Conservation (phyloP, 2,113 vertebrate species). For the Campylomormyrus numenius region DNA sequence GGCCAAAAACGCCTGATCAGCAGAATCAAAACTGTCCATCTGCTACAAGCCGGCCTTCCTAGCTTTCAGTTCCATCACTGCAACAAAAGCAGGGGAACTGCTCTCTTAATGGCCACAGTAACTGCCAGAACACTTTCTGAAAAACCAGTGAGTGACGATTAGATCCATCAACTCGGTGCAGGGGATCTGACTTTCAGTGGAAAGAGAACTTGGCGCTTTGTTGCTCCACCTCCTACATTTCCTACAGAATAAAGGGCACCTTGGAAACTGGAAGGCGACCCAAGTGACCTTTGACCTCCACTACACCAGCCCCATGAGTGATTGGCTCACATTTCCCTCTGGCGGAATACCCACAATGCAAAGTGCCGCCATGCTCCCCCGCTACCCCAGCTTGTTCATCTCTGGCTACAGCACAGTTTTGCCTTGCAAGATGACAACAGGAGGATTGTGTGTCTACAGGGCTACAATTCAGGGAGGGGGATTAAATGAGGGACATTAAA, state of each 20-base stretch:
- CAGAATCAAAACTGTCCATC: not conserved
- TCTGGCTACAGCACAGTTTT: not conserved
- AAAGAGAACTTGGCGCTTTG: not conserved
- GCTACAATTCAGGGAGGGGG: not conserved
- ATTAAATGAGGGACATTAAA: conserved; percentile 10
- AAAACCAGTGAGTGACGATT: not conserved
- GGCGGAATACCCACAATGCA: not conserved
- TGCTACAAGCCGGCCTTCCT: not conserved
- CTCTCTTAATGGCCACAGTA: not conserved
- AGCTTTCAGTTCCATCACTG: not conserved
- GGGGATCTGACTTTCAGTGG: not conserved
- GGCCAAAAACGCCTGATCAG: not conserved
- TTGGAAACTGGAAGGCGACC: not conserved
- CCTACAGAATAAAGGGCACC: not conserved
- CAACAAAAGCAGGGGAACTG: not conserved
- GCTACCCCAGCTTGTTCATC: not conserved
- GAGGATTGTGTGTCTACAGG: conserved; percentile 15
- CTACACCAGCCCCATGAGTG: not conserved
- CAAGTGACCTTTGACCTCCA: not conserved
- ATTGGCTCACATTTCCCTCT: not conserved
- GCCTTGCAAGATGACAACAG: conserved; percentile 5
- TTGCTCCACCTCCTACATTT: not conserved
- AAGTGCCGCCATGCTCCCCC: not conserved
- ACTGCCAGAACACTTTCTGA: not conserved
- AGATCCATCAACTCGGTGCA: not conserved